Percentiles rank a stretch among this genome's conserved stretches.
Evolutionary conservation across 2,797 vertebrate genomes (phyloP).

Genomic region (Microchirus variegatus): DNA sequence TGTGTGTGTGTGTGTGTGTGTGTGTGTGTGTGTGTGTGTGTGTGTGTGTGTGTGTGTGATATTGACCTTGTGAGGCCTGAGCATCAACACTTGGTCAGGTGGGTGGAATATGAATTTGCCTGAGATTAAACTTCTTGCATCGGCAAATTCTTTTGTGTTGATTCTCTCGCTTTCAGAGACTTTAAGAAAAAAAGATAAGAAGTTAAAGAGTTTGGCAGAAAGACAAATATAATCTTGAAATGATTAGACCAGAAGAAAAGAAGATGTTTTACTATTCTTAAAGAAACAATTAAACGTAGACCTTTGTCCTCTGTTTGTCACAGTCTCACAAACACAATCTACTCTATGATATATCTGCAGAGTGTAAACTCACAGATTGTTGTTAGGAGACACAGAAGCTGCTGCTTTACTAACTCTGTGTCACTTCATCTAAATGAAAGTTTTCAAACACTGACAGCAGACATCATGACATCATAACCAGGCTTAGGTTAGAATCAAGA

Average conservation of each 20-base stretch:
- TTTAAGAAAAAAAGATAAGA: slow-evolving; percentile 52
- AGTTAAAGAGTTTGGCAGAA: slow-evolving; percentile 7
- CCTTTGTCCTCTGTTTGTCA: too few species aligned
- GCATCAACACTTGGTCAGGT: slow-evolving; percentile 50
- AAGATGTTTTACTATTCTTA: background rate
- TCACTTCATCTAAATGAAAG: too few species aligned
- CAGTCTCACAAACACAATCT: too few species aligned
- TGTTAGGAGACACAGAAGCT: too few species aligned
- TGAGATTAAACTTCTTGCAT: slow-evolving; percentile 47
- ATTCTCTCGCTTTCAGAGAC: slow-evolving; percentile 45
- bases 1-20: background rate
- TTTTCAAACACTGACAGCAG: too few species aligned
- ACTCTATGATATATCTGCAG: too few species aligned
- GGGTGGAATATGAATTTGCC: slow-evolving; percentile 63
- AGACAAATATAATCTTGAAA: slow-evolving; percentile 13
- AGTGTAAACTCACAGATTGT: too few species aligned
- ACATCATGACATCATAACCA: too few species aligned
- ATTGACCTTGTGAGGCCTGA: slow-evolving; percentile 40
- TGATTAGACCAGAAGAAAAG: background rate
- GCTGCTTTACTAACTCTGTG: too few species aligned
- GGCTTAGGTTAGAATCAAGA: too few species aligned
- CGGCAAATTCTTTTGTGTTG: slow-evolving; percentile 46
- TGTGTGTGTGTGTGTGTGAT: slow-evolving; percentile 27
- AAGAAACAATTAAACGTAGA: too few species aligned
- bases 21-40: slow-evolving; percentile 20